Percentiles rank a stretch among this genome's conserved stretches.
Evolutionary conservation across 2,797 vertebrate genomes (phyloP).

Genomic region (Eulemur coronatus): DNA sequence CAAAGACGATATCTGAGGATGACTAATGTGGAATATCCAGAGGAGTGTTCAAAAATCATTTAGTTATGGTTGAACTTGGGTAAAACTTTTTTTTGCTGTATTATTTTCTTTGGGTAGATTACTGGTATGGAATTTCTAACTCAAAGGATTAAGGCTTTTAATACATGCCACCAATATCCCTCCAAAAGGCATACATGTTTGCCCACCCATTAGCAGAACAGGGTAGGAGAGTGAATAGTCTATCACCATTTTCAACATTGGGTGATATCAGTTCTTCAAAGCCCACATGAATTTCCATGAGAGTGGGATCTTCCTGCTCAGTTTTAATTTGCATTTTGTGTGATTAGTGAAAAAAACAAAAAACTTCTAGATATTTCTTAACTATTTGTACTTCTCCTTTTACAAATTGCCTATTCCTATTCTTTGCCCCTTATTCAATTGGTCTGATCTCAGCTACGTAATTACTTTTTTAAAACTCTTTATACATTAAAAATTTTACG

Average conservation of each 20-base stretch:
- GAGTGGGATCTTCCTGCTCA: not conserved
- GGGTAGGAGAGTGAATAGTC: not conserved
- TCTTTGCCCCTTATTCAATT: not conserved
- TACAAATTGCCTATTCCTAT: not conserved
- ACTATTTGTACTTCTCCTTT: not conserved
- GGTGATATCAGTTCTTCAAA: not conserved
- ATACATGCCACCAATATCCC: not conserved
- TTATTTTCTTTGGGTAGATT: not conserved
- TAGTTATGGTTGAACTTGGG: not conserved
- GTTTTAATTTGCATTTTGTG: not conserved
- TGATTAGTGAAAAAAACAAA: not conserved
- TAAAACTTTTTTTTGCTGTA: not conserved
- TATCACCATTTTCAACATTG: not conserved
- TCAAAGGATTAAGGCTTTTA: not conserved
- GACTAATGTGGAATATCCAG: not conserved
- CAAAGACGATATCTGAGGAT: not conserved
- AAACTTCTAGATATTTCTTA: not conserved
- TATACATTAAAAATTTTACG: not conserved
- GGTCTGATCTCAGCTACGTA: not conserved
- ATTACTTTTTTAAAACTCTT: not conserved
- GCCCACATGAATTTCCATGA: not conserved
- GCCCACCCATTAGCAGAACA: not conserved
- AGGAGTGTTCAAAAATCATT: not conserved
- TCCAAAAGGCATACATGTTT: not conserved
- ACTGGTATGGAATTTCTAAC: not conserved